phyloP scores from a whole-genome alignment of 2,797 vertebrate genomes.

The Gobio occitaniae region DNA sequence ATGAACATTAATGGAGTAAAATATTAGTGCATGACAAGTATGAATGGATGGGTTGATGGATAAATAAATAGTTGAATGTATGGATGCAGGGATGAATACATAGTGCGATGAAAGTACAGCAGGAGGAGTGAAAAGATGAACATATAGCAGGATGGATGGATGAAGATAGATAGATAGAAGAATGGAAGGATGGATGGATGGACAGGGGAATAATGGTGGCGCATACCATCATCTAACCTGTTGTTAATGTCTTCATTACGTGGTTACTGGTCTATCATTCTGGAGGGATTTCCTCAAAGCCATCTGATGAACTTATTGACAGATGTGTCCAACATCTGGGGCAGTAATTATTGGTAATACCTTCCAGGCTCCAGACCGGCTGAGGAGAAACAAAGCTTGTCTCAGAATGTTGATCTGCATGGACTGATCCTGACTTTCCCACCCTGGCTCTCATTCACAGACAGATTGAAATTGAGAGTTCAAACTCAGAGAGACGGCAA shows the following conservation, averaged over 20 bases:
- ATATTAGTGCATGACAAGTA: background rate
- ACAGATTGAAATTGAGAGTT: conserved; percentile 41
- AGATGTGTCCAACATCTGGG: conserved; percentile 68
- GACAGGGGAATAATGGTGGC: background rate
- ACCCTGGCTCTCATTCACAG: conserved; percentile 46
- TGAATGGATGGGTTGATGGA: background rate
- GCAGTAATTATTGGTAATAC: conserved; percentile 68
- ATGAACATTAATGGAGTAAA: background rate
- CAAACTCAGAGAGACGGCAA: conserved; percentile 49
- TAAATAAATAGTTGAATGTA: background rate
- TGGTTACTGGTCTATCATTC: conserved; percentile 50
- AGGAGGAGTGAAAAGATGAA: background rate
- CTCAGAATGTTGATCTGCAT: conserved; percentile 53
- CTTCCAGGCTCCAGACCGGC: conserved; percentile 52
- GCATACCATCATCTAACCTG: conserved; percentile 47
- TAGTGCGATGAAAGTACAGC: background rate
- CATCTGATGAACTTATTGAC: conserved; percentile 55
- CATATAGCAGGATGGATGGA: background rate
- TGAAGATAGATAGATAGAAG: background rate
- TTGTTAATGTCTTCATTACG: conserved; percentile 58
- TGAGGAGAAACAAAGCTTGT: conserved; percentile 44
- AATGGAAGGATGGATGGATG: background rate
- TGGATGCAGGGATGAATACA: background rate
- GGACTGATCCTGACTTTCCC: conserved; percentile 53
- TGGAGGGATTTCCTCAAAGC: conserved; percentile 44